Evolutionary conservation across 2,888 invertebrate species (phyloP), one percentile per base, ranked within the genome.

Genomic region (Punctoribates punctum): DNA sequence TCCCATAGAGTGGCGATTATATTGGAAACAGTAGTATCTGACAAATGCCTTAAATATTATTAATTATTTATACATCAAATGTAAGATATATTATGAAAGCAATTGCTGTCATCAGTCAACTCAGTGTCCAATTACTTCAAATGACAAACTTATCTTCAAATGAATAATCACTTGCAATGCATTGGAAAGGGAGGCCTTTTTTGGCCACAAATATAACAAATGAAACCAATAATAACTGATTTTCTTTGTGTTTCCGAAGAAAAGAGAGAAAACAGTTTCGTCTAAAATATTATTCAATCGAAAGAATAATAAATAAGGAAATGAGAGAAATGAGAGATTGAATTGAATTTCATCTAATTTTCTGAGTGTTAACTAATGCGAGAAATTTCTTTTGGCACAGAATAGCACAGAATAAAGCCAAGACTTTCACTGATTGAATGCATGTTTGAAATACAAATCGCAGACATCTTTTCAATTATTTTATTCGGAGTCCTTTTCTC

Each of bases 101-200:
- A 42, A 70, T 70, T 42, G 70, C 70, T 67, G 70, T 70, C 70
- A 70, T 70, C 70, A 70, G 70, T 46, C 70, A 42, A 34, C 2
- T 38, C 20, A 42, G 67, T 70, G 34, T 42, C 38, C 70, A 70
- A 70, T 70, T 70, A 38, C 70, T 20, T 62, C 2, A 70, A 70
- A 46, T 20, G 70, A 70, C 70, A 70, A 62, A 42, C 42, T 70
- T 70, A 70, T 70, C 70, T 70, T 17, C 34, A 62, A 70, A 70
- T 70, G 70, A 70, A 70, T 62, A 62, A 62, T 70, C 42, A 20
- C 42, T 70, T 70, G 13, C 17, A 29, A 70, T 46, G 38, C 13
- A 20, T 17, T 38, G 29, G 4, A 70, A n/a, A 46, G 42, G 15
- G 17, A 29, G 23, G 27, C 13, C 11, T 1, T 15, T 62, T 27